Base-by-base conservation (phyloP, 2,113 vertebrate genomes). In the Brachyistius frenatus region DNA sequence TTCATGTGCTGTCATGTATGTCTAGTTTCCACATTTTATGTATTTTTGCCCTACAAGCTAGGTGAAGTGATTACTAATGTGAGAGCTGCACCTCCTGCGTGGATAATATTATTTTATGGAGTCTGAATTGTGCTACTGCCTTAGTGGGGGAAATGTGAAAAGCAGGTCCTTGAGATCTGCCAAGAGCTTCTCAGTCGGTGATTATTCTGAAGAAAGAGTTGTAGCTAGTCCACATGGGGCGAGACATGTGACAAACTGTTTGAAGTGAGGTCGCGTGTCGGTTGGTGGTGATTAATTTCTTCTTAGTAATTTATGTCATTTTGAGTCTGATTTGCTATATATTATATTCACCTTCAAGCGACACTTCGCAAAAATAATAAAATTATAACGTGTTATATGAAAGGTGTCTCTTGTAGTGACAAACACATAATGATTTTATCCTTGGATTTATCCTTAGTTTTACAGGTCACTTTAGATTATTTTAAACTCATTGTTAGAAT, bases 91-190 rank as follows among this genome's bases (percentile, higher is more conserved):
- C 81, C 84, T 69, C 78, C 85, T 63, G 71, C 77, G 32, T 80
- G 14, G 81, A 84, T 91, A 88, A 90, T 87, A 57, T 55, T 55
- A 58, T 68, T 57, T 89, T 90, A 90, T 90, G 80, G 84, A 80
- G 81, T 64, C 73, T 71, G 82, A 69, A 50, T 56, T 66, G 60
- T 46, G 56, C 57, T 76, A 82, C 79, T 84, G 57, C 74, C 50
- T 69, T 65, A 68, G 67, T 30, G 1, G 65, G 66, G 7, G 52
- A 32, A 53, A 67, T 57, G 67, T 60, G 36, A 16, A 52, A 23
- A 65, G 76, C 33, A 35, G 66, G 46, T 80, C 31, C 77, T 76
- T 78, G 72, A 81, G 70, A 84, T 60, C 65, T 77, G 61, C 55
- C 63, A 78, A 81, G 73, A 61, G 54, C 61, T 54, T 67, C 73